Conservation (phyloP, 2,888 invertebrate genomes). For the Orthonevra nobilis region DNA sequence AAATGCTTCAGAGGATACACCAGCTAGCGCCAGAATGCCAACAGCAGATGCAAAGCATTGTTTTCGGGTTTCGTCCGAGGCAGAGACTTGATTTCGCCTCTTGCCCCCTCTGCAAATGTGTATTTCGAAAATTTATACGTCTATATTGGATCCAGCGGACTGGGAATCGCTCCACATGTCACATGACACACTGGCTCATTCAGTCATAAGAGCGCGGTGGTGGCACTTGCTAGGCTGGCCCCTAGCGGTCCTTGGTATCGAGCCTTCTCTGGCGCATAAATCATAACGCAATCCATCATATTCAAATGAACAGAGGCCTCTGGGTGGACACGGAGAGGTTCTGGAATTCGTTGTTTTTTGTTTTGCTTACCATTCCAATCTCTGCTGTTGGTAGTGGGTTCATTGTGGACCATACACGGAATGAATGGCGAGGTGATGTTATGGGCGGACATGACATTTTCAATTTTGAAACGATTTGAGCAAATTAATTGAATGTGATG, state of each 20-base stretch:
- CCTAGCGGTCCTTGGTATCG: neutral
- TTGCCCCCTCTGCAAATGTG: neutral
- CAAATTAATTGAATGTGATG: conserved; percentile 66
- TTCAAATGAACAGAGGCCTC: conserved; percentile 62
- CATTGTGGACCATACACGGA: conserved; percentile 13
- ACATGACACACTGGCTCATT: conserved; percentile 61
- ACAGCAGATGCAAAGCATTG: conserved; percentile 50
- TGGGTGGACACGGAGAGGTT: conserved; percentile 2
- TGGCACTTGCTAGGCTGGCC: no score
- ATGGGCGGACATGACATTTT: conserved; percentile 68
- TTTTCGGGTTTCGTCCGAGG: conserved; percentile 34
- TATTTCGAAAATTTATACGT: conserved; percentile 6
- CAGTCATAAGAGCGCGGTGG: conserved; percentile 31
- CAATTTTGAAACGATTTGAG: conserved; percentile 63
- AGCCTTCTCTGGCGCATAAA: conserved; percentile 49
- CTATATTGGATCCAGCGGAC: conserved; percentile 26
- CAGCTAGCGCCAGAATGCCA: conserved; percentile 45
- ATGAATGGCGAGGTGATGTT: conserved; percentile 28
- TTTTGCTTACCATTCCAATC: neutral
- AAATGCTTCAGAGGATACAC: conserved; percentile 42
- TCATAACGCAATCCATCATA: conserved; percentile 69
- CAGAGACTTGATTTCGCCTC: conserved; percentile 8
- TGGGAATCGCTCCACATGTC: conserved; percentile 63
- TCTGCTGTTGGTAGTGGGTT: conserved; percentile 3
- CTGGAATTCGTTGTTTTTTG: conserved; percentile 13